These are phyloP conservation scores for Epirrita christyi DNA, from an alignment of 2,888 invertebrate species.

Conservation along the genomic window DNA sequence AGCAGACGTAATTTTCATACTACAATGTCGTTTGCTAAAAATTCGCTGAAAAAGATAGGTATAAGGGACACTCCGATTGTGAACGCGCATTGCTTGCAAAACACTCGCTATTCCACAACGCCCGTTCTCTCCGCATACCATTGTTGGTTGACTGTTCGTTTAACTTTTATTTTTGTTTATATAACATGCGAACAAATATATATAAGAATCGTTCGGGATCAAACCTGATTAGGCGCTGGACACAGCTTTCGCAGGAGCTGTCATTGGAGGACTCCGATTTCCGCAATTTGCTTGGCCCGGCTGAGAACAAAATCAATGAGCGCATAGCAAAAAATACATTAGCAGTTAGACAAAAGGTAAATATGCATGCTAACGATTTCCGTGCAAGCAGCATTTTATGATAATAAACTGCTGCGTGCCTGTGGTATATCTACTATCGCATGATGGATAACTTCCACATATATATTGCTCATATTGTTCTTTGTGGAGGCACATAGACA, in stretches of 20 bases:
- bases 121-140: slow-evolving; percentile 17
- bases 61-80: slow-evolving; percentile 24
- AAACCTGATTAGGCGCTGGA: slow-evolving; percentile 69
- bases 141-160: slow-evolving; percentile 1
- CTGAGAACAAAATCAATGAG: slow-evolving; percentile 78
- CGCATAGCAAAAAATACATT: slow-evolving; percentile 72
- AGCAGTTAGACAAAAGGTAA: slow-evolving; percentile 42
- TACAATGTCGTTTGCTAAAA: slow-evolving; percentile 38
- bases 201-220: slow-evolving; percentile 50
- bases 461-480: too few species aligned
- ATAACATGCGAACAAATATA: slow-evolving; percentile 36
- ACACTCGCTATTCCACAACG: slow-evolving; percentile 42
- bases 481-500: too few species aligned
- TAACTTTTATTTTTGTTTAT: slow-evolving; percentile 1
- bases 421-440: slow-evolving; percentile 9
- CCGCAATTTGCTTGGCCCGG: slow-evolving; percentile 65
- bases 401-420: slow-evolving; percentile 11
- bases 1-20: slow-evolving; percentile 34
- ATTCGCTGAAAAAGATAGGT: slow-evolving; percentile 46
- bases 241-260: slow-evolving; percentile 63
- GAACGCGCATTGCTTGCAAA: slow-evolving; percentile 40
- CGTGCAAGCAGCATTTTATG: slow-evolving; percentile 28
- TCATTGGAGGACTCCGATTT: slow-evolving; percentile 54
- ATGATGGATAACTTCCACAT: background rate
- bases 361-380: slow-evolving; percentile 31